These are phyloP conservation scores for Hozukius guyotensis DNA, from an alignment of 2,797 vertebrate species.

Conservation along the genomic window DNA sequence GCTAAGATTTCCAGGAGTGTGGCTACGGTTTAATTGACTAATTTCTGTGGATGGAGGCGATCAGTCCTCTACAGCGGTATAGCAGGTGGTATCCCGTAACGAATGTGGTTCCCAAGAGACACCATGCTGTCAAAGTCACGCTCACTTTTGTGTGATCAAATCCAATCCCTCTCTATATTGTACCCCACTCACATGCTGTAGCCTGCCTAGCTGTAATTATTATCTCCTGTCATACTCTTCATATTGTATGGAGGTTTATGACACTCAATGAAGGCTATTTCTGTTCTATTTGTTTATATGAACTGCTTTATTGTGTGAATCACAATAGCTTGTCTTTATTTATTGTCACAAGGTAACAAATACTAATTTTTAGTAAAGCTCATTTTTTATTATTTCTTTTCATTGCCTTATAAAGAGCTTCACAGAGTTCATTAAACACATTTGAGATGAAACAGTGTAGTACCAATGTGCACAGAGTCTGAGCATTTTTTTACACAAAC, in stretches of 20 bases:
- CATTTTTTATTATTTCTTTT: not conserved
- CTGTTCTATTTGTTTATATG: not conserved
- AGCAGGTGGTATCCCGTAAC: not conserved
- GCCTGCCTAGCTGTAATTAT: not conserved
- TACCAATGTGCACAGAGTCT: not conserved
- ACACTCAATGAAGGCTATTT: not conserved
- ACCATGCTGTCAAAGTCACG: not conserved
- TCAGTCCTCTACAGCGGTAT: not conserved
- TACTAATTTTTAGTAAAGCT: not conserved
- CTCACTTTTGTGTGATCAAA: not conserved
- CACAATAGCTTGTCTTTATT: not conserved
- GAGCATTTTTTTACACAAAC: not conserved
- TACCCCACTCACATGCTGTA: not conserved
- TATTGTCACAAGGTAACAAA: not conserved
- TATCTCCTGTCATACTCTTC: not conserved
- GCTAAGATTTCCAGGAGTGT: not conserved
- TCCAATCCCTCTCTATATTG: not conserved
- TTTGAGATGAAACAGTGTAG: not conserved
- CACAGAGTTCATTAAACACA: not conserved
- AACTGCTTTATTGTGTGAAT: not conserved
- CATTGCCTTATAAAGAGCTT: not conserved
- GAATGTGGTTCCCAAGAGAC: not conserved
- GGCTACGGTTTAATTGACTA: not conserved
- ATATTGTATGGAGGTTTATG: not conserved
- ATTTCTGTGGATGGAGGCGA: not conserved